phyloP scores from a whole-genome alignment of 35 echinoderm and acorn worm genomes.

The Ophioderma brevispina region DNA sequence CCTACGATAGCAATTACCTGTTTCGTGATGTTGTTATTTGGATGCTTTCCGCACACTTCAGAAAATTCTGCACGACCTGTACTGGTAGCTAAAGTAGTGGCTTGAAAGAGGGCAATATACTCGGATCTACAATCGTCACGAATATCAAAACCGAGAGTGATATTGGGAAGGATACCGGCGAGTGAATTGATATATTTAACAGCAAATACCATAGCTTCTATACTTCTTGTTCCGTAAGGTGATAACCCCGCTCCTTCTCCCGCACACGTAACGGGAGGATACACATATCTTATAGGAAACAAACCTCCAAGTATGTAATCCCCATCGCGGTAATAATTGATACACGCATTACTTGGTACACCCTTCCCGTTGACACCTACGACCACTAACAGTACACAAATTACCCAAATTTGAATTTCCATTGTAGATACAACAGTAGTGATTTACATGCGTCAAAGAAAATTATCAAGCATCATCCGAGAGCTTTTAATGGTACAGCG shows the following conservation, averaged over 20 bases:
- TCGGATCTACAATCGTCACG: constrained; percentile 38
- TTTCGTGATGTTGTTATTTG: neutral
- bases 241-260: neutral
- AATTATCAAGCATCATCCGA: no score
- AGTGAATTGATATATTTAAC: constrained; percentile 26
- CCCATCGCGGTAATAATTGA: constrained; percentile 20
- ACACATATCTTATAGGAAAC: constrained; percentile 21
- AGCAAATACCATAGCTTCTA: constrained; percentile 42
- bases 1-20: constrained; percentile 1
- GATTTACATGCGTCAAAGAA: no score
- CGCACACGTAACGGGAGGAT: neutral
- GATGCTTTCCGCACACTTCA: neutral
- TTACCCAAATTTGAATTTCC: no score
- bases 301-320: constrained; percentile 25
- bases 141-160: constrained; percentile 46
- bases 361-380: no score
- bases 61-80: neutral
- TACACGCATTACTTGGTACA: neutral
- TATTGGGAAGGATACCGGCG: constrained; percentile 16
- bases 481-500: no score
- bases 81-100: neutral
- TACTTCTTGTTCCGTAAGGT: neutral
- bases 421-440: no score
- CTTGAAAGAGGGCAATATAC: neutral
- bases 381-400: no score